Evolutionary conservation across 2,888 invertebrate species (phyloP), one percentile per base, ranked within the genome.

Genomic region (Amaurobius ferox): DNA sequence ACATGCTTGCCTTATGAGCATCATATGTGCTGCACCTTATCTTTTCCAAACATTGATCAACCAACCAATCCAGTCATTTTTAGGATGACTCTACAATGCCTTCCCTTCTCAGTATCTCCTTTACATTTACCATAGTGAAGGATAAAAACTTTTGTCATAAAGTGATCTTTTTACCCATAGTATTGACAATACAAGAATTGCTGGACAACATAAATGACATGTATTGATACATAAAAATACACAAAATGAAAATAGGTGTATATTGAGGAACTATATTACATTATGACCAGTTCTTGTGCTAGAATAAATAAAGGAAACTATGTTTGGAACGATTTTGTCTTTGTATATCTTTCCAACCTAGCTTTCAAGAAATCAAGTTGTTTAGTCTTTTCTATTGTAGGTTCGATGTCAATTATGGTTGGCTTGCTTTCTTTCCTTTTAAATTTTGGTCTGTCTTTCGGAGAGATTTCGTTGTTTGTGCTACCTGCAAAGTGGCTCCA

Each of bases 401-500:
- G 16, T 3, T 32, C 39, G 23, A 76, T 29, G 35, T 72, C 35
- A 1, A 35, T 74, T 7, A 23, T 32, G 7, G 70, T 44, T 28
- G 70, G 26, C 7, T 40, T 28, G 16, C 71, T 19, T 19, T 28
- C 9, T n/a, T 71, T 79, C 6, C n/a, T 1, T 30, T 79, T 79
- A 0, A 19, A 19, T 16, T 30, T 23, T 13, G 39, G 26, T 5
- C 7, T 62, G 26, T 71, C 79, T 0, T 16, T n/a, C n/a, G n/a
- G 0, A n/a, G 39, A 16, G 2, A 30, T 35, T 11, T 13, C 70
- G 35, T 28, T 35, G 16, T 2, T n/a, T 39, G 11, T 55, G 6
- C 9, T 11, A n/a, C 9, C n/a, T 28, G 44, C 11, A 19, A 39
- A 28, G 6, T 68, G 29, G 26, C 62, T 55, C 86, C 86, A 86